phyloP scores from a whole-genome alignment of 2,888 invertebrate species.

The Lasioglossum oenotherae region DNA sequence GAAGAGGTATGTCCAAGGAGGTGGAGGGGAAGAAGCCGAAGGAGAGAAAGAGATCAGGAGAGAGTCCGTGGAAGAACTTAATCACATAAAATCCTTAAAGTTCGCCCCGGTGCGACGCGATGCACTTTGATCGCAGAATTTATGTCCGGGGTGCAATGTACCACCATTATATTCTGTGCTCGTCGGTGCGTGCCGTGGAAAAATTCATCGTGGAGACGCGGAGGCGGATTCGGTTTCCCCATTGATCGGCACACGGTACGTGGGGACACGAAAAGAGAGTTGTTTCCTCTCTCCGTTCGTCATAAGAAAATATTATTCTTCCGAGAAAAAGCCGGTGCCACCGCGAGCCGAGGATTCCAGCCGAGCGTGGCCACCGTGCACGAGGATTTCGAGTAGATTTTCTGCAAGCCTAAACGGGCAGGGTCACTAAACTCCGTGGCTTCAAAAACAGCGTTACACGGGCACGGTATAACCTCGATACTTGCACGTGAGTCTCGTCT shows the following conservation, averaged over 20 bases:
- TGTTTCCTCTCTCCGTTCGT: conserved; percentile 56
- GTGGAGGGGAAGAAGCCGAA: background rate
- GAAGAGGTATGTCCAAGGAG: conserved; percentile 4
- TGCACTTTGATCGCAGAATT: conserved; percentile 75
- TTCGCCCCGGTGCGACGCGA: conserved; percentile 70
- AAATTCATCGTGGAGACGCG: conserved; percentile 73
- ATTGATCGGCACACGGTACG: conserved; percentile 67
- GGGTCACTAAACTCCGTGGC: background rate
- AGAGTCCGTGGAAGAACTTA: conserved; percentile 69
- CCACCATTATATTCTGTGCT: conserved; percentile 76
- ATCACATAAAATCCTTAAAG: conserved; percentile 79
- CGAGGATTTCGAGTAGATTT: conserved; percentile 31
- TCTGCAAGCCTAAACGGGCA: conserved; percentile 19
- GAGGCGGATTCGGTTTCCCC: conserved; percentile 66
- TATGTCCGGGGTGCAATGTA: conserved; percentile 75
- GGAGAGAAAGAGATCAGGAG: conserved; percentile 25
- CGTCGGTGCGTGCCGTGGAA: conserved; percentile 74
- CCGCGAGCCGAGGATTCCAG: conserved; percentile 48
- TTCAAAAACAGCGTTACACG: background rate
- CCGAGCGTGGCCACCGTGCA: conserved; percentile 7
- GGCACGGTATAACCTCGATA: background rate
- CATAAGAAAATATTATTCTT: conserved; percentile 74
- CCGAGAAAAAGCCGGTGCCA: conserved; percentile 62
- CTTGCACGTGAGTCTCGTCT: background rate
- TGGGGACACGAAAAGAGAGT: conserved; percentile 59